phyloP scores from a whole-genome alignment of 92 coral and sea anemone genomes.

The Ricordea florida region DNA sequence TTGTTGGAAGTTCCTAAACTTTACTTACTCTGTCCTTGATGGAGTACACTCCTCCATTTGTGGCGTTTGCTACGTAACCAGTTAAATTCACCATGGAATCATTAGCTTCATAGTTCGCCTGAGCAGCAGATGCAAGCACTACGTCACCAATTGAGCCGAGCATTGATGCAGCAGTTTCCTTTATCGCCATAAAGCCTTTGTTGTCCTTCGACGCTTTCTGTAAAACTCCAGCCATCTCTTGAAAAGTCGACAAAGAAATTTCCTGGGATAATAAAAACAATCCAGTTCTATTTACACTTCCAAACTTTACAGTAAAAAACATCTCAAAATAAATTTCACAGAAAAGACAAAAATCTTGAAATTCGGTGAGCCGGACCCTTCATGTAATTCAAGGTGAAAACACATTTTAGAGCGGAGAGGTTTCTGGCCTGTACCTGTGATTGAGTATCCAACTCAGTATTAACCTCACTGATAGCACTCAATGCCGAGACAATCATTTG shows the following conservation, averaged over 20 bases:
- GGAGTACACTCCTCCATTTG: conserved; percentile 33
- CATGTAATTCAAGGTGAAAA: too few relatives aligned
- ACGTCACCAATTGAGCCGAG: conserved; percentile 18
- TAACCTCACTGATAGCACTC: conserved; percentile 12
- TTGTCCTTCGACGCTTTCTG: conserved; percentile 2
- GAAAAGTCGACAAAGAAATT: neutral
- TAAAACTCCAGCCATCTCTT: conserved; percentile 9
- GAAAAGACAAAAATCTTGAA: too few relatives aligned
- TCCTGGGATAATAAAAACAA: conserved; percentile 25
- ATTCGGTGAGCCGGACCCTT: too few relatives aligned
- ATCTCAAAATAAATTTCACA: too few relatives aligned
- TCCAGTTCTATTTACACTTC: too few relatives aligned
- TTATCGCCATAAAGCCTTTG: conserved; percentile 19
- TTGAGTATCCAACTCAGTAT: conserved; percentile 26
- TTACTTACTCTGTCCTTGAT: conserved; percentile 28
- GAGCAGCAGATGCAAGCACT: conserved; percentile 11
- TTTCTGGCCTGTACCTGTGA: conserved; percentile 68
- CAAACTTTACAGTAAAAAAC: too few relatives aligned
- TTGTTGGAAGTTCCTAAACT: neutral
- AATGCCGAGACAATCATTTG: conserved; percentile 35
- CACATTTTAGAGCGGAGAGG: too few relatives aligned
- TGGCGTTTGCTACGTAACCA: conserved; percentile 11
- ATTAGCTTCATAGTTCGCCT: conserved; percentile 9
- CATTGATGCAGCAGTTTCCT: conserved; percentile 7
- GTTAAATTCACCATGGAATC: conserved; percentile 35